Conservation (phyloP, 2,888 invertebrate genomes). For the Phasia obesa region DNA sequence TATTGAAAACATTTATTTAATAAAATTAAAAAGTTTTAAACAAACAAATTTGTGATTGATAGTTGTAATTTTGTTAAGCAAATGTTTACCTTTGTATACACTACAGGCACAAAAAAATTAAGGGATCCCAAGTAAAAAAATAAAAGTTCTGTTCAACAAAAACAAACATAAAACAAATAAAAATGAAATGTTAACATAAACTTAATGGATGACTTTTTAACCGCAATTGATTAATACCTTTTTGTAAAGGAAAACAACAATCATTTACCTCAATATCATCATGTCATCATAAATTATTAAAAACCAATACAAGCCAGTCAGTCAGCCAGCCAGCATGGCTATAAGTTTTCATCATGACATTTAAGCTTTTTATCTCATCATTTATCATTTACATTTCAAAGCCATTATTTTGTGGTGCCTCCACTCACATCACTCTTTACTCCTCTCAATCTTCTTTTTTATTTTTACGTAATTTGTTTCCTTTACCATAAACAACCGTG, state of each 20-base stretch:
- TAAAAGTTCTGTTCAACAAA: neutral
- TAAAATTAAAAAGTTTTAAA: too few species aligned
- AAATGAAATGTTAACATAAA: neutral
- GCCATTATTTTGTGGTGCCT: slow-evolving; percentile 51
- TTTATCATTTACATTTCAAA: slow-evolving; percentile 61
- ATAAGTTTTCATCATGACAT: slow-evolving; percentile 48
- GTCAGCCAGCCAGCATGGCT: neutral
- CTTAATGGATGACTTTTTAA: slow-evolving; percentile 61
- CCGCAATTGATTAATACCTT: slow-evolving; percentile 57
- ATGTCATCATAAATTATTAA: slow-evolving; percentile 15
- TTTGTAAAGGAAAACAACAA: slow-evolving; percentile 35
- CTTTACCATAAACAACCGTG: neutral
- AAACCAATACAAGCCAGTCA: slow-evolving; percentile 35
- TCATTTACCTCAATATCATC: slow-evolving; percentile 22
- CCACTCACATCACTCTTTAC: neutral
- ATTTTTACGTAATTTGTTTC: neutral
- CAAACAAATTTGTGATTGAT: too few species aligned
- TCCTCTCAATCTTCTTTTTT: neutral
- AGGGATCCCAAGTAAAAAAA: neutral
- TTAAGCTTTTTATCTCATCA: slow-evolving; percentile 58
- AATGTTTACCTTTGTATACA: too few species aligned
- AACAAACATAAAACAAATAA: neutral
- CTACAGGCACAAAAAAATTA: too few species aligned
- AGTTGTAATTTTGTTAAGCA: too few species aligned
- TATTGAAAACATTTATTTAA: too few species aligned